Evolutionary conservation across 1,140 invertebrate genomes (phyloP), one percentile per base, ranked within the genome.

Genomic region (Lepidurus packardi): DNA sequence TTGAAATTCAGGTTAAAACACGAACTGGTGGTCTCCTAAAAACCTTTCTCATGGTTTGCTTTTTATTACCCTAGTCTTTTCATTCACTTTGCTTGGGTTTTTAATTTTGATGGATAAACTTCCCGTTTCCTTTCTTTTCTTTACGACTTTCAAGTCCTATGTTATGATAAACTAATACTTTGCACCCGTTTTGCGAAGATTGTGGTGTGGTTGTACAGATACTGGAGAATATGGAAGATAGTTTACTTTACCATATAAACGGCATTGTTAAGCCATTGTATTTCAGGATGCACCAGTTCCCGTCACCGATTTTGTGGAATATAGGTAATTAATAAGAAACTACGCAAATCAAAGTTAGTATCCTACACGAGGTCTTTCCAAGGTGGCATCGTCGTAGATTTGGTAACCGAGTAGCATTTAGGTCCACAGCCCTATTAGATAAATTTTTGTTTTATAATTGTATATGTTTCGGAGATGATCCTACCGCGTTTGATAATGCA

Each of bases 221-320:
- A 65, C 53, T 65, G 16, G 53, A 65, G 53, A 65, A 65, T n/a
- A 65, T 65, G 53, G 34, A 65, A 65, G 16, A 65, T 65, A 65
- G 53, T 65, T 65, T 65, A 65, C 53, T 65, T 65, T 65, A 65
- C 53, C 53, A 65, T 65, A 65, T 65, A 65, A 65, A 65, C 53
- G 21, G 53, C 8, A 9, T 65, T 65, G 9, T 65, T 65, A 7
- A 65, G 21, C 16, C 53, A 7, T 13, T 65, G 53, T 65, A 65
- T 65, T 65, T 16, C 16, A 65, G 21, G 53, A 16, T 65, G 53
- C 13, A 7, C n/a, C 34, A 34, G 21, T 65, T n/a, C 13, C 53
- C 53, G 10, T 65, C 53, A 65, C 53, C 53, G 13, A 21, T 47
- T 7, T 65, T 21, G 21, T 47, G 21, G 8, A 65, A 65, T 65